Evolutionary conservation across 2,888 invertebrate species (phyloP).

Genomic region (Frankliniella intonsa): DNA sequence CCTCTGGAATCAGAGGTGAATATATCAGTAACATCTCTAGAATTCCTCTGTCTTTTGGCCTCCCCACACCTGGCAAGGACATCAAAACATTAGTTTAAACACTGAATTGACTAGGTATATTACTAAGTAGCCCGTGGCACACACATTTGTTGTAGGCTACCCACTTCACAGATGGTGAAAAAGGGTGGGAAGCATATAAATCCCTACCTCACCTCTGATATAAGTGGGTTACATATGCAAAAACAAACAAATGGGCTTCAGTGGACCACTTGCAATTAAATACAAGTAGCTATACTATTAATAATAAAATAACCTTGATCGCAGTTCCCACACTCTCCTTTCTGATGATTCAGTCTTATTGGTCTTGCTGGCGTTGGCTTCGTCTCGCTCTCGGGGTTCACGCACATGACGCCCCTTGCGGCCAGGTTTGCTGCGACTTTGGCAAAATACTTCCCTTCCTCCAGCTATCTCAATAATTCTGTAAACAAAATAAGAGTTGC

Average conservation of each 20-base stretch:
- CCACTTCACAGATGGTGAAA: not conserved
- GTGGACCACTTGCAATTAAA: not conserved
- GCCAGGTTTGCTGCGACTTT: slow-evolving; percentile 72
- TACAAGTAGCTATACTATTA: too few relatives aligned
- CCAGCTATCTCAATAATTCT: slow-evolving; percentile 74
- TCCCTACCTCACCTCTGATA: not conserved
- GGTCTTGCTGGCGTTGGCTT: slow-evolving; percentile 11
- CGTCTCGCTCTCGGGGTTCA: slow-evolving; percentile 28
- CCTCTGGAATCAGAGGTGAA: slow-evolving; percentile 19
- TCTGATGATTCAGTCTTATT: slow-evolving; percentile 26
- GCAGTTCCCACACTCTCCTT: slow-evolving; percentile 55
- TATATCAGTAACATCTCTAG: slow-evolving; percentile 15
- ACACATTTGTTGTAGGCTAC: not conserved
- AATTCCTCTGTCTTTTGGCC: slow-evolving; percentile 47
- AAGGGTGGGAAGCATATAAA: not conserved
- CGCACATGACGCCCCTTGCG: slow-evolving; percentile 54
- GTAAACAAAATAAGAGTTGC: slow-evolving; percentile 35
- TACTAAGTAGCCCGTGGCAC: too few relatives aligned
- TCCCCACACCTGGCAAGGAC: not conserved
- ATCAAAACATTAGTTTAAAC: too few relatives aligned
- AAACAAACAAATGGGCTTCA: not conserved
- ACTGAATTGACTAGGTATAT: too few relatives aligned
- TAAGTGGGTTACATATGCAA: too few relatives aligned
- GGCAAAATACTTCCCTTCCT: slow-evolving; percentile 77
- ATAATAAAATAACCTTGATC: slow-evolving; percentile 46